Percentiles rank a stretch among this genome's conserved stretches.
Conservation (phyloP, 2,797 vertebrate species). For the Nothura maculosa region DNA sequence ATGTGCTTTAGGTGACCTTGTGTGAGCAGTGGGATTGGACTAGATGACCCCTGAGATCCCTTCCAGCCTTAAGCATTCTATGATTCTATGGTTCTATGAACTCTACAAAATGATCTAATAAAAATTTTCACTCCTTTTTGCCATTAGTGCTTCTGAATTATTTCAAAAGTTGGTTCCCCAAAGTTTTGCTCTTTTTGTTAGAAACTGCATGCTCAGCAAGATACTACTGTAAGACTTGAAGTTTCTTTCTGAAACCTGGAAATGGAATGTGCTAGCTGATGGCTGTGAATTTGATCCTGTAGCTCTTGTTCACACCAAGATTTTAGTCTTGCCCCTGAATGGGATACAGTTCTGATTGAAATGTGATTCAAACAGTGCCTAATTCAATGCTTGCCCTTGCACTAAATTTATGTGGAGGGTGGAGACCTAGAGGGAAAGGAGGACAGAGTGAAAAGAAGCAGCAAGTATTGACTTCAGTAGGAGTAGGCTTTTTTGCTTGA, state of each 20-base stretch:
- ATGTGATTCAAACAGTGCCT: not conserved
- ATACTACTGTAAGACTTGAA: not conserved
- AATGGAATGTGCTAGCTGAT: not conserved
- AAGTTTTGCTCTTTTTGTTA: not conserved
- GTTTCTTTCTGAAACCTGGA: not conserved
- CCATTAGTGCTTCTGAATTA: not conserved
- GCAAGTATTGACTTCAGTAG: not conserved
- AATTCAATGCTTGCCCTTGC: not conserved
- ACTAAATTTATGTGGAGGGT: not conserved
- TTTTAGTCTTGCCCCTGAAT: not conserved
- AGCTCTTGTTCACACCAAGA: not conserved
- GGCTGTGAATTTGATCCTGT: not conserved
- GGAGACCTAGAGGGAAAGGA: not conserved
- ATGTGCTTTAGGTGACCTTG: no score
- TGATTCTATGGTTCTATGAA: no score
- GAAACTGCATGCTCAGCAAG: not conserved
- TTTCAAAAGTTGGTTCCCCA: not conserved
- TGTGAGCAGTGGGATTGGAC: no score
- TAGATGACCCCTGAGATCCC: no score
- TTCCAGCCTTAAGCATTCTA: no score
- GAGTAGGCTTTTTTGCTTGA: not conserved
- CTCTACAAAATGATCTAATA: not conserved
- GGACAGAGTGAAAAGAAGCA: not conserved
- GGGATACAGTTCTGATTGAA: not conserved
- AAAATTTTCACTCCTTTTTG: not conserved